A percentile compares a stretch with the other conserved stretches of the same genome.
These are phyloP conservation scores for Crotalus viridis DNA, from an alignment of 2,113 vertebrate genomes.

Conservation along the genomic window DNA sequence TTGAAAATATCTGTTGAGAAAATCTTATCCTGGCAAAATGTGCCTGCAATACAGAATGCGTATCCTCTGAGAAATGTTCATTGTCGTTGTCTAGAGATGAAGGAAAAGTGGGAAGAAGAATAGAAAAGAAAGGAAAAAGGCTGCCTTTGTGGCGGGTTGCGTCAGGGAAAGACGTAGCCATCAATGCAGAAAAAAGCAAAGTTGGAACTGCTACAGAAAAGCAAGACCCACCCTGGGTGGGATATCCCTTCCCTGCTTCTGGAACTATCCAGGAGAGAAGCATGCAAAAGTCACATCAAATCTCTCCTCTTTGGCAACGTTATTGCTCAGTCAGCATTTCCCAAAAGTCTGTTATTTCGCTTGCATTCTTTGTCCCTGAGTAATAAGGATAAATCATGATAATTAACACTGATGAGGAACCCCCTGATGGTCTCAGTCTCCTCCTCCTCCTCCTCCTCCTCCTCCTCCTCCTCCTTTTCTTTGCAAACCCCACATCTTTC, in stretches of 20 bases:
- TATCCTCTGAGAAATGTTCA: neutral
- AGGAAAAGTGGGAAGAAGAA: no score
- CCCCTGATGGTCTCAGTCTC: no score
- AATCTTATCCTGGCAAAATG: neutral
- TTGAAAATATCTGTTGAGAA: neutral
- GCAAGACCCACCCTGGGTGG: neutral
- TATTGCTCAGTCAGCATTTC: constrained; percentile 25
- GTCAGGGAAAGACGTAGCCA: neutral
- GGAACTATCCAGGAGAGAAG: constrained; percentile 31
- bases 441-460: no score
- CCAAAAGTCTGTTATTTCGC: neutral
- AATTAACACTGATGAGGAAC: no score
- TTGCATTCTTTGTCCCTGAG: neutral
- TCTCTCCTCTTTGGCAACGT: constrained; percentile 1
- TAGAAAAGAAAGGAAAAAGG: neutral
- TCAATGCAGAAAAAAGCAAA: neutral
- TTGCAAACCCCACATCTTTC: no score
- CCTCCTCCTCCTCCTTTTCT: no score
- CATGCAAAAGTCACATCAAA: constrained; percentile 26
- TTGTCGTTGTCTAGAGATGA: neutral
- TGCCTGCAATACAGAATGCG: neutral
- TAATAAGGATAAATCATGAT: neutral
- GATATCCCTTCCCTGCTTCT: neutral
- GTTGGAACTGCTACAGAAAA: neutral
- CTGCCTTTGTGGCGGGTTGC: neutral